A percentile compares a stretch with the other conserved stretches of the same genome.
phyloP scores from a whole-genome alignment of 2,113 vertebrate genomes.

The Brienomyrus longianalis region DNA sequence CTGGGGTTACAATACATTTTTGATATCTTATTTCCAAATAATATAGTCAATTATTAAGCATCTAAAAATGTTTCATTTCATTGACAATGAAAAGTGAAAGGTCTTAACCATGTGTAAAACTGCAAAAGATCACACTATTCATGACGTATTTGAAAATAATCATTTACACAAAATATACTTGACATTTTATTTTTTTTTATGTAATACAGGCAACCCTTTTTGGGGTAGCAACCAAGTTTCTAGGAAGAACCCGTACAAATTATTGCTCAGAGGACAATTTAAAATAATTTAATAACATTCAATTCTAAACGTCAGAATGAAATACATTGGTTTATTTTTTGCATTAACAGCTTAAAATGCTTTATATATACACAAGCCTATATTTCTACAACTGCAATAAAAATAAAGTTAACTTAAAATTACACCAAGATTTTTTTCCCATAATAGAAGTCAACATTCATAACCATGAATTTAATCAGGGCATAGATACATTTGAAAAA shows the following conservation, averaged over 20 bases:
- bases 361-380: neutral
- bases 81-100: neutral
- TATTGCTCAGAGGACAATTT: conserved; percentile 20
- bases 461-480: neutral
- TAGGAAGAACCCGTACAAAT: conserved; percentile 35
- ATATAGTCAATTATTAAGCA: neutral
- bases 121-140: neutral
- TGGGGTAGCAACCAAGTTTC: conserved; percentile 32
- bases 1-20: conserved; percentile 40
- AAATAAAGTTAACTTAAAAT: neutral
- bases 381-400: neutral
- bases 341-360: neutral
- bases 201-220: conserved; percentile 28
- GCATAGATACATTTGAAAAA: neutral
- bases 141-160: conserved; percentile 20
- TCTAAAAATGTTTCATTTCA: neutral
- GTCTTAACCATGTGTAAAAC: neutral
- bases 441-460: neutral
- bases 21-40: neutral
- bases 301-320: neutral
- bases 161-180: conserved; percentile 3
- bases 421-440: neutral
- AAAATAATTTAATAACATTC: conserved; percentile 4
- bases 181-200: conserved; percentile 42
- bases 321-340: neutral